These are phyloP conservation scores for Phodopus roborovskii DNA, from an alignment of 2,113 vertebrate species.

Conservation along the genomic window DNA sequence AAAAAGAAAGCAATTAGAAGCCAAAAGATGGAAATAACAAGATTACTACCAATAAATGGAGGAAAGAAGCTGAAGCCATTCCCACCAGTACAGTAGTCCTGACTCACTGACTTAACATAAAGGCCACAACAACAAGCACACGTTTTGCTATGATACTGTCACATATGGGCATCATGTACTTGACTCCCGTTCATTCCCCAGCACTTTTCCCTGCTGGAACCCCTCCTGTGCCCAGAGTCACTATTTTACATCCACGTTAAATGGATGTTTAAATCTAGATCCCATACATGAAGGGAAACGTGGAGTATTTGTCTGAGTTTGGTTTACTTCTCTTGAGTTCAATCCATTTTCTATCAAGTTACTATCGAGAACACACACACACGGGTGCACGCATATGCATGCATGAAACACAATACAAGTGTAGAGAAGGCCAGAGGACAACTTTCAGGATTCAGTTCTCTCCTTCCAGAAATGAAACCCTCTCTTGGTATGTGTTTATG, in stretches of 20 bases:
- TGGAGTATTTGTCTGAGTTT: neutral
- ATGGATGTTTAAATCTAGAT: neutral
- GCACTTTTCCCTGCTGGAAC: no score
- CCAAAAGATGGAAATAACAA: neutral
- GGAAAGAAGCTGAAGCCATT: neutral
- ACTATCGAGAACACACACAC: no score
- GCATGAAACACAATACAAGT: neutral
- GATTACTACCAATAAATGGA: neutral
- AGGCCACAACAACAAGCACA: neutral
- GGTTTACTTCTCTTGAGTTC: neutral
- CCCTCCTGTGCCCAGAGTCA: neutral
- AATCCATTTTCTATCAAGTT: neutral
- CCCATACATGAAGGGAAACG: neutral
- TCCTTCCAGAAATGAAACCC: neutral
- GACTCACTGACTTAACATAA: neutral
- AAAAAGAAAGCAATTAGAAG: slow-evolving; percentile 2
- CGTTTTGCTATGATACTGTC: neutral
- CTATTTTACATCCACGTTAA: neutral
- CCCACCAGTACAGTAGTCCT: neutral
- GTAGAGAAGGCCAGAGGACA: neutral
- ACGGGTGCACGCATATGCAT: neutral
- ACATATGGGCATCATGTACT: neutral
- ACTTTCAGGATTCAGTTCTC: neutral
- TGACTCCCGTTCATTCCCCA: neutral
- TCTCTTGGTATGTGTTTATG: neutral